Percentiles rank a stretch among this genome's conserved stretches.
Evolutionary conservation across 2,797 vertebrate species (phyloP).

Genomic region (Micromesistius poutassou): DNA sequence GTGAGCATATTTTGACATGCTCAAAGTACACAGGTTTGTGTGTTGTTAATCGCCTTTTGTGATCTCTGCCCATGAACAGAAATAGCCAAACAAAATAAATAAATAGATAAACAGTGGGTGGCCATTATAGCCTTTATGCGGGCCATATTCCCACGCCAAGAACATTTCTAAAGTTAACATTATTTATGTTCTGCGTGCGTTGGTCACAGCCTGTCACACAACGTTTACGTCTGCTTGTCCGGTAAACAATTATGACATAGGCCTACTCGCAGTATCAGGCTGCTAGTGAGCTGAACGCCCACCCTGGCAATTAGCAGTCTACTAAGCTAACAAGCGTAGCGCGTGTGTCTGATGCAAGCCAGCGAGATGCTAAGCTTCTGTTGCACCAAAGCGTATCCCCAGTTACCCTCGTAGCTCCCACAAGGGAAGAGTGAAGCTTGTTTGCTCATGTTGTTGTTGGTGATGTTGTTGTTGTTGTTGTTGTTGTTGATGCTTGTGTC

Average conservation of each 20-base stretch:
- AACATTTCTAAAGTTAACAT: slow-evolving; percentile 72
- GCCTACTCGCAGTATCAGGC: slow-evolving; percentile 69
- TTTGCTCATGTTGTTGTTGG: too few species aligned
- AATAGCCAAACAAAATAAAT: slow-evolving; percentile 71
- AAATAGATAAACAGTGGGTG: slow-evolving; percentile 70
- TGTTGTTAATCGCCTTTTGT: slow-evolving; percentile 59
- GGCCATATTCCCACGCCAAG: slow-evolving; percentile 60
- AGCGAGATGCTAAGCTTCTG: slow-evolving; percentile 61
- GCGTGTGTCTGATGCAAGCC: slow-evolving; percentile 74
- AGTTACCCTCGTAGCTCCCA: slow-evolving; percentile 46
- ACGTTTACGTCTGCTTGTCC: slow-evolving; percentile 72
- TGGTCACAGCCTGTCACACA: slow-evolving; percentile 73
- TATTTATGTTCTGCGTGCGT: slow-evolving; percentile 62
- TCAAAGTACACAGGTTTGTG: slow-evolving; percentile 51
- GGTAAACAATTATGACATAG: slow-evolving; percentile 71
- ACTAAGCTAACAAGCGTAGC: slow-evolving; percentile 74
- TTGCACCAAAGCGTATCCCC: slow-evolving; percentile 32
- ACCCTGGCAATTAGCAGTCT: slow-evolving; percentile 75
- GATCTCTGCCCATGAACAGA: slow-evolving; percentile 57
- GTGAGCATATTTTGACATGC: slow-evolving; percentile 52
- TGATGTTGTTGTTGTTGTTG: too few species aligned
- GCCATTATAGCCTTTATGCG: slow-evolving; percentile 70
- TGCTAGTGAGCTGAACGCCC: slow-evolving; percentile 73
- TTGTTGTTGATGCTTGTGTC: too few species aligned
- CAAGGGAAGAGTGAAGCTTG: neutral